A percentile compares a stretch with the other conserved stretches of the same genome.
phyloP scores from a whole-genome alignment of 2,888 invertebrate genomes.

The Leistus spinibarbis region DNA sequence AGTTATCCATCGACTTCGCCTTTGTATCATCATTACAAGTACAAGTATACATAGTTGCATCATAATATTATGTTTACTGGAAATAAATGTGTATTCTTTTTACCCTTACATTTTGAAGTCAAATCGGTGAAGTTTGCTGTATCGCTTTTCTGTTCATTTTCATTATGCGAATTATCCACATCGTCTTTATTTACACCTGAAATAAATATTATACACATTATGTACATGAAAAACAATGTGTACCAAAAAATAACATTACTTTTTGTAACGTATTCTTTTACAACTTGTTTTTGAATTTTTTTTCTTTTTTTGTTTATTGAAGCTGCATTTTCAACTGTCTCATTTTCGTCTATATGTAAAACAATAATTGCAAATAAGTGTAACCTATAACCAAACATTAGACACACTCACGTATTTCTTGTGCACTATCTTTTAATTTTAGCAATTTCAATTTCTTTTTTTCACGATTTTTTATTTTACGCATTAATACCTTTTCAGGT shows the following conservation, averaged over 20 bases:
- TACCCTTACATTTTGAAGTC: constrained; percentile 43
- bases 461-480: constrained; percentile 79
- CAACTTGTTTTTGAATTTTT: constrained; percentile 46
- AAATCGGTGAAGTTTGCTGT: constrained; percentile 44
- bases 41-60: too few relatives aligned
- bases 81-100: too few relatives aligned
- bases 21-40: constrained; percentile 48
- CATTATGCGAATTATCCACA: constrained; percentile 41
- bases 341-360: constrained; percentile 25
- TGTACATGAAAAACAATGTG: not conserved
- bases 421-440: constrained; percentile 62
- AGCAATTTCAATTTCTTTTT: constrained; percentile 69
- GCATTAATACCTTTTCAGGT: constrained; percentile 73
- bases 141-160: constrained; percentile 41
- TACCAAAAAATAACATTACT: too few relatives aligned
- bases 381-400: constrained; percentile 11
- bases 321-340: constrained; percentile 32
- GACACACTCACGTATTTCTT: constrained; percentile 46
- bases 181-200: constrained; percentile 49
- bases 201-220: too few relatives aligned
- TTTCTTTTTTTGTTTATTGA: constrained; percentile 34
- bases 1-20: constrained; percentile 50
- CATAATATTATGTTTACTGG: too few relatives aligned
- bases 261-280: too few relatives aligned
- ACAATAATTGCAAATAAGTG: too few relatives aligned